Percentiles rank a stretch among this genome's conserved stretches.
Conservation (phyloP, 2,113 vertebrate species). For the Fulica atra region DNA sequence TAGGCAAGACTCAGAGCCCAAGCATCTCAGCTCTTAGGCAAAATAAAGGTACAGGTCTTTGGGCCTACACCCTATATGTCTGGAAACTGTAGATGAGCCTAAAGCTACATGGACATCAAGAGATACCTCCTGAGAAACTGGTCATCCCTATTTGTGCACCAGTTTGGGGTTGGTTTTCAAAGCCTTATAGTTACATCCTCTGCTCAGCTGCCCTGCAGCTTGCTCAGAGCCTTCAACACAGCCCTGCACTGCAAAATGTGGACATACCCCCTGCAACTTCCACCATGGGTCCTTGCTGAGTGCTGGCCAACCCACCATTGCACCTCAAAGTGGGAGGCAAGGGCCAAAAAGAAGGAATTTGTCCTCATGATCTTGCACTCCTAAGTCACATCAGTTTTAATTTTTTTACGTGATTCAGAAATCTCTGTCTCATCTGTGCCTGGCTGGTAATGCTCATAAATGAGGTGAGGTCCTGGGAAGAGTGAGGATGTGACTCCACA, state of each 20-base stretch:
- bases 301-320: neutral
- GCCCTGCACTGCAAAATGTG: neutral
- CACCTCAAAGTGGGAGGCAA: neutral
- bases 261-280: neutral
- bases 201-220: neutral
- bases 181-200: neutral
- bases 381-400: neutral
- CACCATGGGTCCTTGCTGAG: accelerated
- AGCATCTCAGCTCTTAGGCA: neutral
- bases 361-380: neutral
- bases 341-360: neutral
- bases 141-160: neutral
- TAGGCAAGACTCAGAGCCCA: neutral
- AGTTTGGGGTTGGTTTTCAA: neutral
- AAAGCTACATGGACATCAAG: neutral
- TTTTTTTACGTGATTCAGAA: neutral
- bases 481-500: neutral
- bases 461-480: neutral
- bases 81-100: neutral
- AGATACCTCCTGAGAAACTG: neutral
- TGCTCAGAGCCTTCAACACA: neutral
- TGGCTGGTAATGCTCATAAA: neutral
- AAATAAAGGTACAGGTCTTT: neutral
- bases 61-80: neutral
- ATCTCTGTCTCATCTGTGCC: neutral